A percentile compares a stretch with the other conserved stretches of the same genome.
phyloP scores from a whole-genome alignment of 2,113 vertebrate genomes.

The Pteronura brasiliensis region DNA sequence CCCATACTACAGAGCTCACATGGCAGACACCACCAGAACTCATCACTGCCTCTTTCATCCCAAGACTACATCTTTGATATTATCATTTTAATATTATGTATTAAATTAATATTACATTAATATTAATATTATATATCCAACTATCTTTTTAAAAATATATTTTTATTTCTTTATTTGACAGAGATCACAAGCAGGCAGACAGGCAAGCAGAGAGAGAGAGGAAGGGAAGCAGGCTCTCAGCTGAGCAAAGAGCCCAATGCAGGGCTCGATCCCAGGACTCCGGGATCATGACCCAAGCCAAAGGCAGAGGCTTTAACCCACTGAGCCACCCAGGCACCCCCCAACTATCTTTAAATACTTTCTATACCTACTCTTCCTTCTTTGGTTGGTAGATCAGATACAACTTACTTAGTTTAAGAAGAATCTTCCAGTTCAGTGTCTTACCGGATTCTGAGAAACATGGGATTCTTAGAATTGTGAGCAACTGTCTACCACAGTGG shows the following conservation, averaged over 20 bases:
- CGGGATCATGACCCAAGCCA: no score
- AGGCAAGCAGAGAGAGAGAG: no score
- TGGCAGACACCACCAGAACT: neutral
- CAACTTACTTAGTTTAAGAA: neutral
- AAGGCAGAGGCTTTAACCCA: no score
- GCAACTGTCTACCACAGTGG: neutral
- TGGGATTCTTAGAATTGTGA: neutral
- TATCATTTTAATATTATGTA: neutral
- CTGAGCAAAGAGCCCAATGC: no score
- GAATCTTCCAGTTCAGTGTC: neutral
- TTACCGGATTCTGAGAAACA: neutral
- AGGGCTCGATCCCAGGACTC: no score
- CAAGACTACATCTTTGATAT: neutral
- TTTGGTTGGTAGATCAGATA: neutral
- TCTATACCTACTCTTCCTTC: neutral
- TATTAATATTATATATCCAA: no score
- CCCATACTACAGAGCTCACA: neutral
- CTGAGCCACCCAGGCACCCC: no score
- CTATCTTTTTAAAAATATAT: no score
- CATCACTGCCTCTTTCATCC: neutral
- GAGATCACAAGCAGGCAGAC: no score
- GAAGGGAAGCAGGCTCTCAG: no score
- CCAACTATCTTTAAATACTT: neutral
- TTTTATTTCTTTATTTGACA: no score
- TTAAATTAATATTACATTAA: no score